These are phyloP conservation scores for Crotalus tigris DNA, from an alignment of 2,113 vertebrate species.

Conservation along the genomic window DNA sequence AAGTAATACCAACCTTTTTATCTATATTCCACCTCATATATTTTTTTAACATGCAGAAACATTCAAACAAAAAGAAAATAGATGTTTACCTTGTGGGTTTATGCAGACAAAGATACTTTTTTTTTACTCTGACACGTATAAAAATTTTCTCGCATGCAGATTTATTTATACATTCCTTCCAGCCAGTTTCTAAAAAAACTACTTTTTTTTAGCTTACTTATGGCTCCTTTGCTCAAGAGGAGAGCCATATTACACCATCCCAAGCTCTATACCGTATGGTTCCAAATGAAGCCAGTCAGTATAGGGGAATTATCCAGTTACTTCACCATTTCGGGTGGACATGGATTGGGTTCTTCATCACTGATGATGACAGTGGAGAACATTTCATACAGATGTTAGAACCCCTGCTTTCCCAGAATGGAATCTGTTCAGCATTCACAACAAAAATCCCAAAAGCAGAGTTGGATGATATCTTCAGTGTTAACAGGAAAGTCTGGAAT, in stretches of 20 bases:
- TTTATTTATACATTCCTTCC: not conserved
- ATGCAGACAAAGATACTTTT: not conserved
- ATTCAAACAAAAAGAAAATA: not conserved
- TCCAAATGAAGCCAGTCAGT: not conserved
- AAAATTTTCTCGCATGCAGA: not conserved
- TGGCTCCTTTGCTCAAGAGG: not conserved
- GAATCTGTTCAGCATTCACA: not conserved
- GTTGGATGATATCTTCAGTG: rapidly evolving
- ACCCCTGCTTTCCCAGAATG: not conserved
- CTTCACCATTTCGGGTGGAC: not conserved
- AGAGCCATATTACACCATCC: not conserved
- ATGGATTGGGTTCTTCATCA: not conserved
- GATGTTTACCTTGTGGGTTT: not conserved
- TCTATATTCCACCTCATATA: no score
- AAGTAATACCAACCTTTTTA: no score
- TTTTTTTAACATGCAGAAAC: not conserved
- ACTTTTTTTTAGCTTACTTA: not conserved
- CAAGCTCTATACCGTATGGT: not conserved
- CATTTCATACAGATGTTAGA: not conserved
- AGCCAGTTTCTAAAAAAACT: not conserved
- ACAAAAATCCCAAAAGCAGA: not conserved
- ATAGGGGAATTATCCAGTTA: not conserved
- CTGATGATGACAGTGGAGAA: not conserved
- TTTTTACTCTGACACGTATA: not conserved
- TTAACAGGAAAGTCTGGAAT: not conserved